Base-by-base conservation (phyloP, 2,797 vertebrate genomes). In the Moxostoma hubbsi region DNA sequence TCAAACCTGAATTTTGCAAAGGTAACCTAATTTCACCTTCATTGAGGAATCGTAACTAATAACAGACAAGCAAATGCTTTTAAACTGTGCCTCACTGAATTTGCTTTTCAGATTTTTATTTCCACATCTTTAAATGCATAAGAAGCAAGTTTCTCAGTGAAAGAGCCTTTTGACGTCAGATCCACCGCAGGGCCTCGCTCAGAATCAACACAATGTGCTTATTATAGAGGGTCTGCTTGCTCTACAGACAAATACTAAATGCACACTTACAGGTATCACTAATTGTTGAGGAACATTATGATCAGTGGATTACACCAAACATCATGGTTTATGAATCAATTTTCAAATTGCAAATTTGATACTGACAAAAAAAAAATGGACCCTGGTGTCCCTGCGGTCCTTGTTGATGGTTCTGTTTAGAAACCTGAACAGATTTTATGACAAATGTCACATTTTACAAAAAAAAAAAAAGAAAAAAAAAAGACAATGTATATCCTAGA, bases 131-230 rank as follows among this genome's bases (percentile, higher is more conserved):
- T 62, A 73, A 77, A 79, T 67, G 66, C 54, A 62, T 51, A 69
- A 73, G n/a, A 82, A 45, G 65, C 65, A 78, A 45, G 16, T 68
- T 79, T 72, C 72, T 46, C 59, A 75, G 61, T 70, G 63, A 79
- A 81, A 82, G 62, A 68, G 64, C 71, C 67, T 59, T 86, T 74
- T 79, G 79, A 85, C 57, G 72, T 64, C 63, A 61, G 58, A 69
- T 72, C 50, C 65, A 46, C 51, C 36, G 24, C 46, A 58, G 63
- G 71, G 73, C 75, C 66, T 84, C 67, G 43, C 9, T 78, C 49
- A 15, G 62, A 68, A 73, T 66, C 73, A 53, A 59, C 53, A 75
- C 76, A 84, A 80, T 78, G 75, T 75, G 15, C 61, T 85, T 78
- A 57, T 79, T 83, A 58, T 78, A 58, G 55, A 63, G 67, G 69